A percentile compares a stretch with the other conserved stretches of the same genome.
phyloP scores from a whole-genome alignment of 2,888 invertebrate species.

The Belgica antarctica region DNA sequence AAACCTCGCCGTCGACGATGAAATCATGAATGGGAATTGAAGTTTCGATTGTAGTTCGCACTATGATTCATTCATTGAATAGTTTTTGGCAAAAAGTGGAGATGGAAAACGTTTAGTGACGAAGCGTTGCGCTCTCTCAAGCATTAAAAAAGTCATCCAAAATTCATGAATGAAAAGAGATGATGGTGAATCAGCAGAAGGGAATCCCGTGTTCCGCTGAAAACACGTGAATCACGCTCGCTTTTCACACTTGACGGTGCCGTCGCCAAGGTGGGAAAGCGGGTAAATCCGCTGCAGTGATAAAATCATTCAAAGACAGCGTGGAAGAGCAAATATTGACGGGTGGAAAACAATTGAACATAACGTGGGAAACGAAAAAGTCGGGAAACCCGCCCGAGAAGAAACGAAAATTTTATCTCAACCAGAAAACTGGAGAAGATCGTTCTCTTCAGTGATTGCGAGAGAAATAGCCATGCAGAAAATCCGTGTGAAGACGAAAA shows the following conservation, averaged over 20 bases:
- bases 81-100: constrained; percentile 14
- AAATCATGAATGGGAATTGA: neutral
- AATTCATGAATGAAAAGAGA: constrained; percentile 22
- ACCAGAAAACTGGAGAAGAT: neutral
- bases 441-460: neutral
- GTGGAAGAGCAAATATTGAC: constrained; percentile 11
- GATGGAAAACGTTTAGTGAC: neutral
- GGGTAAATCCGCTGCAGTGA: neutral
- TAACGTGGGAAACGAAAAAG: constrained; percentile 18
- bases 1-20: neutral
- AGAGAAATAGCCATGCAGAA: constrained; percentile 2
- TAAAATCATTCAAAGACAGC: neutral
- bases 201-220: constrained; percentile 41
- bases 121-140: neutral
- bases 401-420: neutral
- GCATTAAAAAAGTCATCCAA: neutral
- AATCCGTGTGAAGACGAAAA: too few relatives aligned
- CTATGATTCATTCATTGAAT: constrained; percentile 12
- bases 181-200: constrained; percentile 31
- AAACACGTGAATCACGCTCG: constrained; percentile 30
- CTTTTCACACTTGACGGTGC: neutral
- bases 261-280: neutral
- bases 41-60: neutral
- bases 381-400: neutral
- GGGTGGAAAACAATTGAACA: neutral